Evolutionary conservation across 2,888 invertebrate genomes (phyloP).

Genomic region (Hetaerina titia): DNA sequence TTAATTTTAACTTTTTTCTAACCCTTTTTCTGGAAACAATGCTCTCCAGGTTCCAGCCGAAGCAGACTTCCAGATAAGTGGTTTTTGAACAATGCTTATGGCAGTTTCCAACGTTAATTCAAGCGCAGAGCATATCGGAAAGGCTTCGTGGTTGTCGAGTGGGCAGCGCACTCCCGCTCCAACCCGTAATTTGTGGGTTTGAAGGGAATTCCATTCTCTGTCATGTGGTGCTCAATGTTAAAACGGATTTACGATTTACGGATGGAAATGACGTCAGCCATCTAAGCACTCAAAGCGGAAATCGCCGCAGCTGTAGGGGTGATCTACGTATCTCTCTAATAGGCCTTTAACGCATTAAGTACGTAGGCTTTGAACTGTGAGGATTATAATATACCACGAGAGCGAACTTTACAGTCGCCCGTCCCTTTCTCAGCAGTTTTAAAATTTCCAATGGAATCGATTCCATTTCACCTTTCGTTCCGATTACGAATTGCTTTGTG

Average conservation of each 20-base stretch:
- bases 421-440: neutral
- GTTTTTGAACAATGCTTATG: too few species aligned
- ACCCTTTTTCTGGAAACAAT: too few species aligned
- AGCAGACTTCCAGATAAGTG: too few species aligned
- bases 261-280: neutral
- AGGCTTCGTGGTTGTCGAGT: too few species aligned
- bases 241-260: neutral
- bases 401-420: neutral
- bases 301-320: neutral
- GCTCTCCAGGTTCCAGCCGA: too few species aligned
- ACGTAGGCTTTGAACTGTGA: neutral
- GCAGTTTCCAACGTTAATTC: too few species aligned
- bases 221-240: neutral
- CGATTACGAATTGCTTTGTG: neutral
- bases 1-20: too few species aligned
- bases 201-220: too few species aligned
- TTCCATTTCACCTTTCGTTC: neutral
- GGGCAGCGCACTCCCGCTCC: too few species aligned
- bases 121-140: too few species aligned
- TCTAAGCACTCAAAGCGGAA: neutral
- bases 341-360: neutral
- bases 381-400: neutral
- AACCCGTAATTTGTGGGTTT: too few species aligned
- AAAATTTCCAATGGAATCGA: neutral
- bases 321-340: neutral